Base-by-base conservation (phyloP, 2,888 invertebrate species). In the Syritta pipiens region DNA sequence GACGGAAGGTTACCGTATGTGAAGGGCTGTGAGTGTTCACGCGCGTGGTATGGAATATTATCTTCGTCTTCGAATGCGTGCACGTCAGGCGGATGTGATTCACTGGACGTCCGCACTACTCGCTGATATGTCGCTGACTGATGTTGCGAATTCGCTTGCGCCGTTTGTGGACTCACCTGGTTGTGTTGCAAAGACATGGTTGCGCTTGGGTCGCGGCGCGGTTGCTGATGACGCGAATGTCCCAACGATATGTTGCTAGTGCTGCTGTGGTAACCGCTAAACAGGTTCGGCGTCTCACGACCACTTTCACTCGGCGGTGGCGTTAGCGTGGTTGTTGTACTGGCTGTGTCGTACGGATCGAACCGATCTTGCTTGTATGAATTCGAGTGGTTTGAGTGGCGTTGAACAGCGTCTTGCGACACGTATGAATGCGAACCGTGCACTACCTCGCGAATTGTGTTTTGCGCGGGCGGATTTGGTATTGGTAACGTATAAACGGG, bases 31-130 rank as follows among this genome's bases (percentile, higher is more conserved):
- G 95, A 95, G 89, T 96, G 95, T 84, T 95, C 93, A 85, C 96
- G 92, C 86, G 96, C 96, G 93, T 97, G 96, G 90, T 97, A 97
- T 84, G 97, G 96, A 88, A 96, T 95, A 88, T 93, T 92, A 82
- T 91, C 91, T 81, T 85, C 84, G 82, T 85, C 84, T 81, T 83
- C 83, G 28, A 83, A 83, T 28, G 69, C 72, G 44, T 37, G 60
- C 2, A 12, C 32, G 12, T 9, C 44, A 6, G 49, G 40, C 12
- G 67, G 74, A 62, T 79, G 55, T 35, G 67, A 46, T 82, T 86
- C 87, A 82, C 85, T 86, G 83, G 85, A 86, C 84, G 89, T 86
- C 88, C 89, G 86, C 85, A 86, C 87, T 84, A 86, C 85, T 86
- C 86, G 88, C 86, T 87, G 86, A 86, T 88, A 85, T 84, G 84